phyloP scores from a whole-genome alignment of 2,797 vertebrate species.

The Scarus forsteni region DNA sequence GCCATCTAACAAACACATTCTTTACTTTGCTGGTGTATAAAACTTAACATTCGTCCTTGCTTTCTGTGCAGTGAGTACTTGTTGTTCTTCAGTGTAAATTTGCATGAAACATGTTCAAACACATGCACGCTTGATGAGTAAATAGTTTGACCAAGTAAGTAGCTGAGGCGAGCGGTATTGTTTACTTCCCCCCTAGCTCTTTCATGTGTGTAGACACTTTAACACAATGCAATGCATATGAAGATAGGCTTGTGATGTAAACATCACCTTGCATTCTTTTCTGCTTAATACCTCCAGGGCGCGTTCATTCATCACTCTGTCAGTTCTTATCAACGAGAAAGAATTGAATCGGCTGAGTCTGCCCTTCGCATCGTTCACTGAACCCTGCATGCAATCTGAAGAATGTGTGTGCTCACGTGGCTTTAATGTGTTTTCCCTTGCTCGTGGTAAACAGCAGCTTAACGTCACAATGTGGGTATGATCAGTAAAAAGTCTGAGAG shows the following conservation, averaged over 20 bases:
- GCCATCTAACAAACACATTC: neutral
- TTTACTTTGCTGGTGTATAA: conserved; percentile 9
- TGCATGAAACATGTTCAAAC: conserved; percentile 1
- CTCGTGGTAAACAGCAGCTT: conserved; percentile 61
- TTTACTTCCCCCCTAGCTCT: conserved; percentile 27
- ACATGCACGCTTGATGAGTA: conserved; percentile 3
- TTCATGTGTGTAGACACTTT: conserved; percentile 27
- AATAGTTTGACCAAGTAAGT: conserved; percentile 6
- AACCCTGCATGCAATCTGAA: conserved; percentile 25
- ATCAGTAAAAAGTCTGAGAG: conserved; percentile 10
- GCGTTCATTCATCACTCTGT: conserved; percentile 80
- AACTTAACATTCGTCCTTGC: neutral
- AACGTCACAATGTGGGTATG: conserved; percentile 36
- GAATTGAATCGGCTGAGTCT: conserved; percentile 63
- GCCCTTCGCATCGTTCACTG: conserved; percentile 53
- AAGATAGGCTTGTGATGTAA: conserved; percentile 73
- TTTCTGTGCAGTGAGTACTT: neutral
- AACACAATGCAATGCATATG: conserved; percentile 53
- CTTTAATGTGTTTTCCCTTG: conserved; percentile 50
- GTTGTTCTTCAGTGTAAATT: conserved; percentile 15
- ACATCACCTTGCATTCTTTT: conserved; percentile 66
- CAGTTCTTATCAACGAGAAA: conserved; percentile 68
- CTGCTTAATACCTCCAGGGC: conserved; percentile 54
- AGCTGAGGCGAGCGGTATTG: conserved; percentile 21
- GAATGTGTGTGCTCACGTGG: conserved; percentile 32